Percentiles rank a stretch among this genome's conserved stretches.
Evolutionary conservation across 2,888 invertebrate species (phyloP).

Genomic region (Pollenia angustigena): DNA sequence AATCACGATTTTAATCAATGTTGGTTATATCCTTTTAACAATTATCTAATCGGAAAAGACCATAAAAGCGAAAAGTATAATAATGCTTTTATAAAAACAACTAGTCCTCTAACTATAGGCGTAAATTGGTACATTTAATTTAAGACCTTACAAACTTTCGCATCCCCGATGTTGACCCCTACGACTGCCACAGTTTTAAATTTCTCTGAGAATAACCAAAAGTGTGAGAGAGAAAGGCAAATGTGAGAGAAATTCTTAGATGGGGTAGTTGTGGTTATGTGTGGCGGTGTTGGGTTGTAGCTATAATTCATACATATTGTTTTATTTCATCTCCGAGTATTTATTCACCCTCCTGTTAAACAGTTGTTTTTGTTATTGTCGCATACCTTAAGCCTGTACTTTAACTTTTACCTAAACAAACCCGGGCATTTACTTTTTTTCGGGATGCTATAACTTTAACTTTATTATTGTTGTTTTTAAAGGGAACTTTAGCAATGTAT

Average conservation of each 20-base stretch:
- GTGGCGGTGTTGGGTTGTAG: constrained; percentile 48
- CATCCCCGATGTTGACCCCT: constrained; percentile 60
- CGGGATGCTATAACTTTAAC: constrained; percentile 31
- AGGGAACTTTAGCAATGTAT: constrained; percentile 12
- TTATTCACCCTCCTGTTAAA: constrained; percentile 46
- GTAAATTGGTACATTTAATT: not conserved
- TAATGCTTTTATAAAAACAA: too few relatives aligned
- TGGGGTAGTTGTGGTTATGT: constrained; percentile 39
- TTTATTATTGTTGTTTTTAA: constrained; percentile 38
- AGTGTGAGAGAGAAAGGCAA: constrained; percentile 28
- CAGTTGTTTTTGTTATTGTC: constrained; percentile 52
- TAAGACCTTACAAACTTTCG: not conserved
- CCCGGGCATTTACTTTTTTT: constrained; percentile 59
- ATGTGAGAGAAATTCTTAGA: not conserved
- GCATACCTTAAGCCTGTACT: constrained; percentile 67
- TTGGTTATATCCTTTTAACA: too few relatives aligned
- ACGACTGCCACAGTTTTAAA: constrained; percentile 29
- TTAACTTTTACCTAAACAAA: constrained; percentile 68
- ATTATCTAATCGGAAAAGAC: too few relatives aligned
- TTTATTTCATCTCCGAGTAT: constrained; percentile 39
- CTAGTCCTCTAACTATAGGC: too few relatives aligned
- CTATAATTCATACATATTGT: constrained; percentile 34
- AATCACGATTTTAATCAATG: too few relatives aligned
- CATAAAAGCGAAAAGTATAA: too few relatives aligned
- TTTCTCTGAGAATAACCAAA: constrained; percentile 18